Evolutionary conservation across 1,140 invertebrate genomes (phyloP).

Genomic region (Philopotamus ludificatus): DNA sequence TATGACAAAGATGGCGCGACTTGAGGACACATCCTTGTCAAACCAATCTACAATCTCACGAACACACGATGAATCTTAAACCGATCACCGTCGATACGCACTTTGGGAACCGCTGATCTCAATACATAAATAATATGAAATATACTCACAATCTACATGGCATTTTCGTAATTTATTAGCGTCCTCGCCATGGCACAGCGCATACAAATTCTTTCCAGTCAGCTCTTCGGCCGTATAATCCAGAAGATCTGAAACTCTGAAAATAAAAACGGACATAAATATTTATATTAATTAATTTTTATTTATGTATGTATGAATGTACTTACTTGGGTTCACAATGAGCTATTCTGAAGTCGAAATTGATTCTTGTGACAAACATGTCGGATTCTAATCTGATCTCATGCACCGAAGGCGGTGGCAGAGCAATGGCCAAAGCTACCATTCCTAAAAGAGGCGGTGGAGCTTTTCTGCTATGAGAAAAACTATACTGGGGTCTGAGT

Average conservation of each 20-base stretch:
- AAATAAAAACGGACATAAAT: constrained; percentile 26
- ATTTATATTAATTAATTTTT: neutral
- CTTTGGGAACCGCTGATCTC: no score
- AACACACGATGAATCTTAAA: no score
- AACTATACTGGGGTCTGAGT: constrained; percentile 86
- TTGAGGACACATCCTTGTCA: constrained; percentile 23
- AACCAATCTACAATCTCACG: no score
- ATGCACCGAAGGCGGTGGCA: constrained; percentile 93
- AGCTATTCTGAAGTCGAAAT: constrained; percentile 93
- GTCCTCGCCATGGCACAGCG: constrained; percentile 93
- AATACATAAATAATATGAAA: neutral
- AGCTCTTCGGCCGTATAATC: constrained; percentile 93
- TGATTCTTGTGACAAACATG: constrained; percentile 95
- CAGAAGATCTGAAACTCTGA: constrained; percentile 87
- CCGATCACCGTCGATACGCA: no score
- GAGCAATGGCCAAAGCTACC: constrained; percentile 90
- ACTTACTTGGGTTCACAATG: constrained; percentile 94
- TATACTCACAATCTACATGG: constrained; percentile 87
- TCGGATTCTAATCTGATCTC: constrained; percentile 94
- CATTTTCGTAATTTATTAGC: constrained; percentile 89
- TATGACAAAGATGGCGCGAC: neutral
- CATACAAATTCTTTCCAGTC: constrained; percentile 90
- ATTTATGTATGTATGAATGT: neutral
- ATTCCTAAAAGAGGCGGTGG: constrained; percentile 84
- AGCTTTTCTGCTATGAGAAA: constrained; percentile 83